Evolutionary conservation across 2,113 vertebrate species (phyloP).

Genomic region (Oncorhynchus gorbuscha): DNA sequence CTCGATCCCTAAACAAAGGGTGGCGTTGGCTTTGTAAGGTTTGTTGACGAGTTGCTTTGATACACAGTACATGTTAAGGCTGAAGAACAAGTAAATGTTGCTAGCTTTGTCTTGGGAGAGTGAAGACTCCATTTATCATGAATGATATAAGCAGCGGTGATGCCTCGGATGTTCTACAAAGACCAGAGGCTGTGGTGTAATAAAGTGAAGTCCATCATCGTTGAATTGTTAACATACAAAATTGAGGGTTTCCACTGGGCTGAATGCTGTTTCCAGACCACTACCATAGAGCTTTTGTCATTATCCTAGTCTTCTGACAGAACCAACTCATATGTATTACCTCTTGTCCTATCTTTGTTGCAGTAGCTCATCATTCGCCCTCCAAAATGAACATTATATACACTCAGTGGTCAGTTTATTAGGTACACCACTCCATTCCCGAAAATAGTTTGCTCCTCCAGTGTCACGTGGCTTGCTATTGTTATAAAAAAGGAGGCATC

Average conservation of each 20-base stretch:
- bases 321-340: no score
- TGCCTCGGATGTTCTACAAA: neutral
- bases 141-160: neutral
- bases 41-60: slow-evolving; percentile 14
- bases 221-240: neutral
- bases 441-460: no score
- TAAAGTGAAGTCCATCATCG: no score
- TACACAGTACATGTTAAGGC: slow-evolving; percentile 32
- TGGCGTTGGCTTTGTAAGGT: slow-evolving; percentile 27
- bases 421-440: no score
- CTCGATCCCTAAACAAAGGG: neutral
- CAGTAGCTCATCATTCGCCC: no score
- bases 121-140: slow-evolving; percentile 26
- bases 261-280: slow-evolving; percentile 4
- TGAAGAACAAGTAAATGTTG: slow-evolving; percentile 37
- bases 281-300: neutral
- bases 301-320: neutral
- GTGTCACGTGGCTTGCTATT: no score
- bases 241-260: neutral
- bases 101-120: slow-evolving; percentile 2
- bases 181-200: neutral
- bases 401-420: no score
- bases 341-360: no score
- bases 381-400: no score
- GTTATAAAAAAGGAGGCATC: no score